Percentiles rank a stretch among this genome's conserved stretches.
These are phyloP conservation scores for Prolemur simus DNA, from an alignment of 2,113 vertebrate species.

Conservation along the genomic window DNA sequence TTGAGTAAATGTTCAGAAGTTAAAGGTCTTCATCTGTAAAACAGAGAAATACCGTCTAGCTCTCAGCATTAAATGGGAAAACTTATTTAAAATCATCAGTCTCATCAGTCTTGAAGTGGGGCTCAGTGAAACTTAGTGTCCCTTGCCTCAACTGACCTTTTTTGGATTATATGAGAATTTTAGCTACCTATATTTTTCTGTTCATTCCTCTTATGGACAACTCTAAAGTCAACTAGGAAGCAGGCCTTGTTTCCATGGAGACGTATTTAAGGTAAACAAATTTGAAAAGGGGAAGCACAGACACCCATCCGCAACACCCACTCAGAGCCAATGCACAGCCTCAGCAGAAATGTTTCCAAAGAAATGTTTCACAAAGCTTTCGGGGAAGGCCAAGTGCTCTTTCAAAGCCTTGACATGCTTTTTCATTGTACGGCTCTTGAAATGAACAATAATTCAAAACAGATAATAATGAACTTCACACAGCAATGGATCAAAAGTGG, in stretches of 20 bases:
- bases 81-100: neutral
- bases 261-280: slow-evolving; percentile 73
- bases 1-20: slow-evolving; percentile 64
- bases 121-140: neutral
- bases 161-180: neutral
- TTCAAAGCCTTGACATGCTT: slow-evolving; percentile 64
- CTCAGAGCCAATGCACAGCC: slow-evolving; percentile 46
- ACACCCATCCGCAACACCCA: slow-evolving; percentile 41
- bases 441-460: slow-evolving; percentile 69
- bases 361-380: slow-evolving; percentile 76
- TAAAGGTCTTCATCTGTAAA: neutral
- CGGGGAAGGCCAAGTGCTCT: slow-evolving; percentile 57
- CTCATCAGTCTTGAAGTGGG: neutral
- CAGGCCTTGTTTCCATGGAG: slow-evolving; percentile 64
- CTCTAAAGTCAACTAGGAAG: slow-evolving; percentile 33
- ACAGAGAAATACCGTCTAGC: neutral
- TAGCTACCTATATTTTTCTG: neutral
- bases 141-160: neutral
- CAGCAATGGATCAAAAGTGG: slow-evolving; percentile 58
- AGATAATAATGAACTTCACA: slow-evolving; percentile 65
- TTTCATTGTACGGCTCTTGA: slow-evolving; percentile 44
- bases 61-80: neutral
- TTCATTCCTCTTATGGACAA: slow-evolving; percentile 48
- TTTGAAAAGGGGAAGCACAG: slow-evolving; percentile 77
- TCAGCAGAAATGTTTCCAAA: slow-evolving; percentile 79